Conservation (phyloP, 2,113 vertebrate species). For the Upupa epops region DNA sequence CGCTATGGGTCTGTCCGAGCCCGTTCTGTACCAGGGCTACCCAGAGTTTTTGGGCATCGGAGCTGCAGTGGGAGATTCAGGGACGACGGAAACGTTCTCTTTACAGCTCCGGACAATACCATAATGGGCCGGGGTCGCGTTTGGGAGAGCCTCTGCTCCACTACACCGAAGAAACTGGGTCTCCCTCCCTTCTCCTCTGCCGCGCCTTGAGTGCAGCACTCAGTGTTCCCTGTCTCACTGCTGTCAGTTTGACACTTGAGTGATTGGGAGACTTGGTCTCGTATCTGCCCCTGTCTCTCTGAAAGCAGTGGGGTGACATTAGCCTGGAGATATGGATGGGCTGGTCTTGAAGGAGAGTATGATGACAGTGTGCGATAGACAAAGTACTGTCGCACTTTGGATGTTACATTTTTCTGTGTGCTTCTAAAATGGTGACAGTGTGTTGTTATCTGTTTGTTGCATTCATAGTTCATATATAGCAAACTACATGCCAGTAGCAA, state of each 20-base stretch:
- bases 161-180: accelerated
- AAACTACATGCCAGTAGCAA: accelerated
- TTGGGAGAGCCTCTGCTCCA: accelerated
- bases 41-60: accelerated
- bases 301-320: accelerated
- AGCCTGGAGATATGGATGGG: accelerated
- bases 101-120: not conserved
- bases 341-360: not conserved
- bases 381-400: accelerated
- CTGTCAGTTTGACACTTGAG: not conserved
- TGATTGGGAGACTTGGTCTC: not conserved
- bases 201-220: accelerated
- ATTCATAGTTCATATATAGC: not conserved
- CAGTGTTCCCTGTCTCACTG: accelerated
- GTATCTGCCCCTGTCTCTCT: not conserved
- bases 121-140: accelerated
- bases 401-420: accelerated
- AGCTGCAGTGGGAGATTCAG: accelerated
- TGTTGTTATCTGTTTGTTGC: not conserved
- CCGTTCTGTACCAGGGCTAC: accelerated
- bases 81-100: accelerated
- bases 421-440: not conserved
- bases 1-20: accelerated
- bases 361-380: not conserved
- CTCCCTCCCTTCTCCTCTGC: accelerated